Evolutionary conservation across 64 coral and sea anemone species (phyloP), one percentile per base, ranked within the genome.

Genomic region (Anthopleura sola): DNA sequence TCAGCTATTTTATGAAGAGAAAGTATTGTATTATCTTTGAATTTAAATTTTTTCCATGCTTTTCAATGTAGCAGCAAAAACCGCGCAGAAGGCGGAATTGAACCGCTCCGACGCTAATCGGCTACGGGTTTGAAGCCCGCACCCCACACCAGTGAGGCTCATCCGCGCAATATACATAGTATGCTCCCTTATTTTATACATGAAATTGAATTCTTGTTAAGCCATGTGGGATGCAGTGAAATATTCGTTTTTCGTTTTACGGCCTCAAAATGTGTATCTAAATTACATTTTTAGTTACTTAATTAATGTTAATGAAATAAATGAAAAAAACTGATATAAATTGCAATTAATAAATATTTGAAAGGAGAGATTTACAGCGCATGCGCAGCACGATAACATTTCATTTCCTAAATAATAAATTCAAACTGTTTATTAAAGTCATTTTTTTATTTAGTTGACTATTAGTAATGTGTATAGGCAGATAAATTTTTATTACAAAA

Each of bases 121-220:
- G 93, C 94, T 97, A 97, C 94, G 90, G 94, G 94, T 97, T 97
- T 97, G 93, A 95, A 92, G 90, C 93, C 93, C 90, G 93, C 93
- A 95, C 93, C 83, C 90, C 87, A 95, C 86, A 95, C 94, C 94
- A 95, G 90, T 95, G 94, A 95, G 80, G 94, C 82, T 95, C 94
- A 95, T 95, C 77, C 90, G 88, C 86, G 94, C 90, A 91, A 6
- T 36, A 71, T 33, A 33, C 34, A 71, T 34, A 17, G 66, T 10
- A 0, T 16, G 23, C 66, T 71, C 66, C 13, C 11, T 3, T 16
- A 28, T 34, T 71, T 71, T 71, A 71, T 71, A 71, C 13, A 20
- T 12, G 1, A 16, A 71, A 31, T 16, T 71, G 9, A 29, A 34
- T 16, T 71, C 10, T 71, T 3, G 14, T 32, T 71, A 11, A 16